phyloP scores from a whole-genome alignment of 2,113 vertebrate species.

The Polypterus bichir region DNA sequence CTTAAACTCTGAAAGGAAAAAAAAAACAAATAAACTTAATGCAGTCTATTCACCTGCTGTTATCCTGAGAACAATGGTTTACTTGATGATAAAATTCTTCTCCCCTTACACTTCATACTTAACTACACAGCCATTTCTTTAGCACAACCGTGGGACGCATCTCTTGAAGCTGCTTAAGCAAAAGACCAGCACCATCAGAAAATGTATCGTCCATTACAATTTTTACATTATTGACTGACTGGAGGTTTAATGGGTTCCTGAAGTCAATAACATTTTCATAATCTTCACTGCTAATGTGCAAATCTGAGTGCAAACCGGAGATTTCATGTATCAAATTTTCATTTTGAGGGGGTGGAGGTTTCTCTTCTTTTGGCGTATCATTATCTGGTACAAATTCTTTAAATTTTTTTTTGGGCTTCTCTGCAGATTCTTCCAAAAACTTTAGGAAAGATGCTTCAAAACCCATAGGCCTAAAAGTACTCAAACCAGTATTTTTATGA shows the following conservation, averaged over 20 bases:
- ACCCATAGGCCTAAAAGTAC: constrained; percentile 88
- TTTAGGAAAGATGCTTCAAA: constrained; percentile 92
- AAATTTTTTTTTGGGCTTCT: constrained; percentile 51
- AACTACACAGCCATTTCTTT: constrained; percentile 49
- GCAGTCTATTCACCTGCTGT: constrained; percentile 35
- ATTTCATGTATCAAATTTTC: constrained; percentile 21
- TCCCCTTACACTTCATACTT: constrained; percentile 31
- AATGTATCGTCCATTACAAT: constrained; percentile 68
- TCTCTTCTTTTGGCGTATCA: constrained; percentile 41
- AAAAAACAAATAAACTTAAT: background rate
- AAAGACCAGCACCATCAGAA: constrained; percentile 51
- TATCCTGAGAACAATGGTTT: constrained; percentile 64
- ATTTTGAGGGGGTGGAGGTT: constrained; percentile 24
- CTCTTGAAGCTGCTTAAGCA: constrained; percentile 85
- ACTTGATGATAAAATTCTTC: constrained; percentile 39
- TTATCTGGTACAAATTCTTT: constrained; percentile 37
- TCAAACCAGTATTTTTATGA: constrained; percentile 58
- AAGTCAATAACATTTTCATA: constrained; percentile 61
- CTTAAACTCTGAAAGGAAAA: no score
- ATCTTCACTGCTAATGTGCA: constrained; percentile 32
- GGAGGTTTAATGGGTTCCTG: constrained; percentile 67
- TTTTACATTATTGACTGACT: constrained; percentile 62
- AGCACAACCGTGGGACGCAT: constrained; percentile 75
- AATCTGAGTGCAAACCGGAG: constrained; percentile 14
- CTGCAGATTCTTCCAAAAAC: constrained; percentile 80